Percentiles rank a stretch among this genome's conserved stretches.
Conservation (phyloP, 2,888 invertebrate genomes). For the Caenorhabditis becei region DNA sequence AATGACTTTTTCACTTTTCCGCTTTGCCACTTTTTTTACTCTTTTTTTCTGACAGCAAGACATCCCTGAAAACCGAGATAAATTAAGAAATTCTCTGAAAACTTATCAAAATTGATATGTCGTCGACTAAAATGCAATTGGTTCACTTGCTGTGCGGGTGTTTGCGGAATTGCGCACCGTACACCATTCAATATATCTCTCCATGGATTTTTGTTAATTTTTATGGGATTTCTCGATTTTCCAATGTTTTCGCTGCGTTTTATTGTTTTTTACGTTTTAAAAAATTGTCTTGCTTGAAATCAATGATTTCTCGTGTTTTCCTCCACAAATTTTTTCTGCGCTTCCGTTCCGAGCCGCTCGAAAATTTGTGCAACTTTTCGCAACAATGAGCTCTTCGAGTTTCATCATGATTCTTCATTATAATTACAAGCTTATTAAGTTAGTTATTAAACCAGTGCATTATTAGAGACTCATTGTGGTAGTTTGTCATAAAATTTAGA, state of each 20-base stretch:
- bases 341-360: not conserved
- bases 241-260: too few relatives aligned
- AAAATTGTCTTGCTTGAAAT: too few relatives aligned
- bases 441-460: not conserved
- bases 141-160: constrained; percentile 12
- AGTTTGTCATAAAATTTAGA: constrained; percentile 67
- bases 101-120: constrained; percentile 16
- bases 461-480: constrained; percentile 28
- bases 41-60: constrained; percentile 45
- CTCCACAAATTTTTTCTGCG: not conserved
- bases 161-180: constrained; percentile 49
- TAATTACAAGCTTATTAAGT: constrained; percentile 16
- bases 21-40: constrained; percentile 29
- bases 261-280: too few relatives aligned
- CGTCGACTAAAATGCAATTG: constrained; percentile 4
- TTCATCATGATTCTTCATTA: constrained; percentile 2
- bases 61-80: constrained; percentile 11
- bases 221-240: too few relatives aligned
- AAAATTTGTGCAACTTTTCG: constrained; percentile 13
- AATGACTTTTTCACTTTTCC: constrained; percentile 40
- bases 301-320: too few relatives aligned
- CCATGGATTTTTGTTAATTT: not conserved
- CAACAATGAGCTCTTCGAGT: not conserved
- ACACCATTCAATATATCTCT: not conserved
- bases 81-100: not conserved